phyloP scores from a whole-genome alignment of 2,888 invertebrate species.

The Epinotia nisella region DNA sequence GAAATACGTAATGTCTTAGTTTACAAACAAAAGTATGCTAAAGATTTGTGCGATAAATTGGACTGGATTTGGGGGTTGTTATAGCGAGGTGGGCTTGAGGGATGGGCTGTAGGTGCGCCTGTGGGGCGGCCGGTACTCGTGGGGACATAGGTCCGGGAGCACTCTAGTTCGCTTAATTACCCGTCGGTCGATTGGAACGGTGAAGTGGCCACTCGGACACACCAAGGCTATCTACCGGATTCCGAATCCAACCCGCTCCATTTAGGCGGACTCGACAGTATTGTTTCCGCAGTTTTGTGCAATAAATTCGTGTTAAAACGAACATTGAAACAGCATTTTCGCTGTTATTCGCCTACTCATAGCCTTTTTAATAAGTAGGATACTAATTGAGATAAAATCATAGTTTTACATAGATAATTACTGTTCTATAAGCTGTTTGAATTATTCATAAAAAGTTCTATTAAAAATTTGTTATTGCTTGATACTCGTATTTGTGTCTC shows the following conservation, averaged over 20 bases:
- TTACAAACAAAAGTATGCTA: not conserved
- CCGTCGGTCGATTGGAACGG: slow-evolving; percentile 77
- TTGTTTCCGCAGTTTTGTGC: slow-evolving; percentile 73
- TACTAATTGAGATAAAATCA: not conserved
- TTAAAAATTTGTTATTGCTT: no score
- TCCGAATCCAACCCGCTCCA: slow-evolving; percentile 79
- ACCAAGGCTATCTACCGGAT: slow-evolving; percentile 83
- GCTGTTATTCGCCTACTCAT: no score
- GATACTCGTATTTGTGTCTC: no score
- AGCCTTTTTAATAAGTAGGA: not conserved
- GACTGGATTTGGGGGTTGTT: slow-evolving; percentile 9
- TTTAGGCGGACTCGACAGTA: slow-evolving; percentile 74
- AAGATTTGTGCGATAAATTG: slow-evolving; percentile 8
- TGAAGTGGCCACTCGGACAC: slow-evolving; percentile 79
- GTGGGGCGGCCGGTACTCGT: slow-evolving; percentile 21
- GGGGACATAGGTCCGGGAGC: slow-evolving; percentile 50
- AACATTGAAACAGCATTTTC: not conserved
- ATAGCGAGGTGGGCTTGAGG: slow-evolving; percentile 28
- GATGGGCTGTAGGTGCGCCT: slow-evolving; percentile 13
- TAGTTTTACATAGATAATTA: not conserved
- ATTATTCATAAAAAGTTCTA: not conserved
- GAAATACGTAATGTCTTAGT: slow-evolving; percentile 11
- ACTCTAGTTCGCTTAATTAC: slow-evolving; percentile 72
- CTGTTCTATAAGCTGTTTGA: not conserved
- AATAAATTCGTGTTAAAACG: slow-evolving; percentile 24